These are phyloP conservation scores for Miniopterus natalensis DNA, from an alignment of 2,113 vertebrate species.

Conservation along the genomic window DNA sequence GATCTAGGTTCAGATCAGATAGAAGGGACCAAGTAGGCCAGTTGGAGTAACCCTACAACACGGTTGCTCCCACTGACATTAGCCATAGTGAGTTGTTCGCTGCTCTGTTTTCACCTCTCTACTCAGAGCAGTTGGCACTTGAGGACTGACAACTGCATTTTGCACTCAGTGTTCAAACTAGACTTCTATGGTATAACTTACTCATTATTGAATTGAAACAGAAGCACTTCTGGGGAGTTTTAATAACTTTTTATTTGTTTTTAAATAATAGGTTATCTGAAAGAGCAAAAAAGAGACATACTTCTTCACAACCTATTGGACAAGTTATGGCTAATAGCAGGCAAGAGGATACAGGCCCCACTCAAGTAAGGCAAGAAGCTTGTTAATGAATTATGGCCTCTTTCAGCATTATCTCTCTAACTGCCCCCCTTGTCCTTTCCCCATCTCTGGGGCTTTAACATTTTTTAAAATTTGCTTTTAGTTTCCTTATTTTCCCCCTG, in stretches of 20 bases:
- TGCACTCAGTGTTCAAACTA: background rate
- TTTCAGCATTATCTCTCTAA: background rate
- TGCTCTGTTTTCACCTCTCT: background rate
- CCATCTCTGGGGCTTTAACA: background rate
- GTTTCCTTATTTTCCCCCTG: background rate
- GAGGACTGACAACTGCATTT: conserved; percentile 1
- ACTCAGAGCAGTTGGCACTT: background rate
- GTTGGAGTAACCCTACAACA: background rate
- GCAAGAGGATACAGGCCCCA: conserved; percentile 73
- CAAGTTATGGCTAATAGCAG: conserved; percentile 73
- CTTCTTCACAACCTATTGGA: conserved; percentile 80
- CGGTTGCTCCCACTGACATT: background rate
- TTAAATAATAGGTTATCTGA: conserved; percentile 81
- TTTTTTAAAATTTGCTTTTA: background rate
- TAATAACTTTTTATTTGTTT: conserved; percentile 67
- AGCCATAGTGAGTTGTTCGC: background rate
- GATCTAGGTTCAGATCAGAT: background rate
- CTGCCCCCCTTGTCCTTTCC: background rate
- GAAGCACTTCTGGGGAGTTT: conserved; percentile 29
- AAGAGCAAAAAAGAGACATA: conserved; percentile 83
- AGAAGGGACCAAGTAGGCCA: background rate
- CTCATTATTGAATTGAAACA: conserved; percentile 43
- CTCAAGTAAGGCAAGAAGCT: conserved; percentile 82
- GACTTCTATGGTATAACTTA: background rate
- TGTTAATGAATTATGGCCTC: conserved; percentile 14